Base-by-base conservation (phyloP, 2,888 invertebrate species). In the Drosophila atripex region DNA sequence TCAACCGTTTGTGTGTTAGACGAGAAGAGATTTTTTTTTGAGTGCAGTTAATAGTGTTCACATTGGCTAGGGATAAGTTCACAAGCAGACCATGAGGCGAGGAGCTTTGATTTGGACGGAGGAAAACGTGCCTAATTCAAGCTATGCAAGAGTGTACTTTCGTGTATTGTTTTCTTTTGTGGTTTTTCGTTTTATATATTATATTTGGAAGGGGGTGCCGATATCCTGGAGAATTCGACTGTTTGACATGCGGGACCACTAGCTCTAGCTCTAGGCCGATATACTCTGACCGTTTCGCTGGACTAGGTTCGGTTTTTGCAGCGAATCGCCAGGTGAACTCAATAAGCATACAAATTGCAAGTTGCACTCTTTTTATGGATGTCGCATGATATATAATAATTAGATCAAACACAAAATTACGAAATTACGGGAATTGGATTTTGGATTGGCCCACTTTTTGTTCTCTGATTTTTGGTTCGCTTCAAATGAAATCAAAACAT, bases 331-430 rank as follows among this genome's bases (percentile, higher is more conserved):
- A 38, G 50, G 71, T 70, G 72, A 71, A 53, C 23, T 66, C 38
- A 16, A 23, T 60, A 61, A 71, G 70, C 70, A 49, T 65, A 65
- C 47, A 64, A 66, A 82, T 85, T 76, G 73, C 73, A 75, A 41
- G 46, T 80, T 89, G 84, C 85, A 65, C 47, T 61, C 71, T 59
- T 32, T n/a, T 76, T 86, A 86, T 84, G 86, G 52, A 90, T 90
- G 91, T 88, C 80, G 74, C 88, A 89, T 91, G 91, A 90, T 73
- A 76, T 68, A 77, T 73, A 78, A 86, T 78, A 59, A 41, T 41
- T 35, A 61, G 66, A 75, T 59, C 46, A 78, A 77, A 80, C 61
- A 70, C 49, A 84, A 80, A 79, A 57, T 38, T 72, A 76, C 60
- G 30, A 86, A 82, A 82, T 72, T 74, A 85, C 77, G 66, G 52